These are phyloP conservation scores for Electrona antarctica DNA, from an alignment of 2,113 vertebrate species.

Conservation along the genomic window DNA sequence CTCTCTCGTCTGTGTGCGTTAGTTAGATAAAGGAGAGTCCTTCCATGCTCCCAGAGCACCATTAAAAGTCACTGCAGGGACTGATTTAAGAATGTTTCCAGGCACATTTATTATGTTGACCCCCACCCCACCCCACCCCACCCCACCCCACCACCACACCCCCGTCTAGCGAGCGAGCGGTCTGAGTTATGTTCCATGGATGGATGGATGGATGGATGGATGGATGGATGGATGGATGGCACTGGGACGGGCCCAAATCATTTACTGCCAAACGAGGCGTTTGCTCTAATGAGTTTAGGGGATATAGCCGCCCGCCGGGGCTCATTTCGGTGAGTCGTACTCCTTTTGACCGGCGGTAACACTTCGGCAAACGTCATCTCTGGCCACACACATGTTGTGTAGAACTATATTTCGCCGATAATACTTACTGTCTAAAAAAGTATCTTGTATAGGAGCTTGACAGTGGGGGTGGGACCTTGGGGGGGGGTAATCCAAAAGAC, in stretches of 20 bases:
- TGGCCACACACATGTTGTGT: background rate
- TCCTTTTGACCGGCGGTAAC: too few species aligned
- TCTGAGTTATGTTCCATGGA: conserved; percentile 27
- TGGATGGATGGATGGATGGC: background rate
- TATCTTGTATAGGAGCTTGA: background rate
- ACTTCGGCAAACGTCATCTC: conserved; percentile 8
- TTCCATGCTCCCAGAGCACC: conserved; percentile 14
- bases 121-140: conserved; percentile 39
- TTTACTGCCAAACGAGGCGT: conserved; percentile 29
- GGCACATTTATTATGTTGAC: conserved; percentile 49
- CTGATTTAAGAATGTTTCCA: conserved; percentile 49
- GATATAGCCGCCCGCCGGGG: background rate
- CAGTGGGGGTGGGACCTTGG: background rate
- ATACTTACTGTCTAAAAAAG: conserved; percentile 16
- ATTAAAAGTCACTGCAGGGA: conserved; percentile 28
- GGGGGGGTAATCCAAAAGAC: background rate
- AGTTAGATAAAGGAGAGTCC: conserved; percentile 36
- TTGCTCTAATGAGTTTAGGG: background rate
- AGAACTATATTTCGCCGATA: conserved; percentile 11
- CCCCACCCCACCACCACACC: conserved; percentile 19
- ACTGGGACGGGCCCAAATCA: conserved; percentile 14
- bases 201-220: conserved; percentile 14
- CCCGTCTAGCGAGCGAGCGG: conserved; percentile 11
- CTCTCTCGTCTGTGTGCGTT: conserved; percentile 7
- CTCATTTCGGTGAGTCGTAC: too few species aligned